Evolutionary conservation across 2,797 vertebrate species (phyloP).

Genomic region (Tenualosa thibaudeaui): DNA sequence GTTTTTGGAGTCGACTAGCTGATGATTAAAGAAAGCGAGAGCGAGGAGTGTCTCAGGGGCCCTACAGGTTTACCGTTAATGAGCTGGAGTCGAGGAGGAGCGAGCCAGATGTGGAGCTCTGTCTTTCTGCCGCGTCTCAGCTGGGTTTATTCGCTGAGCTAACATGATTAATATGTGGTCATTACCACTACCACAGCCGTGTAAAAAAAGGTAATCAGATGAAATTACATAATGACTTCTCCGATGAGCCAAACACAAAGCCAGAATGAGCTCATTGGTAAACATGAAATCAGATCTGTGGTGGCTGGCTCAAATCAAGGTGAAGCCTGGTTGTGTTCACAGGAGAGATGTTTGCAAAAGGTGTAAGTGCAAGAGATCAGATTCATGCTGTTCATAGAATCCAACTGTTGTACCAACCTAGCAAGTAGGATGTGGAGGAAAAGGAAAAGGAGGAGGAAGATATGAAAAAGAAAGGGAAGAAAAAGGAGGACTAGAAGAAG

Average conservation of each 20-base stretch:
- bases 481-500: not conserved
- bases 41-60: not conserved
- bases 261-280: not conserved
- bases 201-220: constrained; percentile 5
- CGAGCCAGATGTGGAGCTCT: not conserved
- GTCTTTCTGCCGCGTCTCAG: not conserved
- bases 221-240: not conserved
- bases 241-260: not conserved
- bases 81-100: not conserved
- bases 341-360: not conserved
- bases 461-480: no score
- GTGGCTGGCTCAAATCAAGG: not conserved
- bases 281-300: not conserved
- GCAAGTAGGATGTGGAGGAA: not conserved
- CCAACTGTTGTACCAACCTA: not conserved
- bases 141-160: not conserved
- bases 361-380: not conserved
- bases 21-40: not conserved
- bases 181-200: not conserved
- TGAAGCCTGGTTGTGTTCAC: not conserved
- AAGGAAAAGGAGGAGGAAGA: not conserved
- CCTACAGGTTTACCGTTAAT: not conserved
- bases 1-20: not conserved
- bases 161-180: not conserved
- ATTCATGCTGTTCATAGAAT: not conserved